Evolutionary conservation across 2,888 invertebrate species (phyloP), one percentile per base, ranked within the genome.

Genomic region (Drosophila eohydei): DNA sequence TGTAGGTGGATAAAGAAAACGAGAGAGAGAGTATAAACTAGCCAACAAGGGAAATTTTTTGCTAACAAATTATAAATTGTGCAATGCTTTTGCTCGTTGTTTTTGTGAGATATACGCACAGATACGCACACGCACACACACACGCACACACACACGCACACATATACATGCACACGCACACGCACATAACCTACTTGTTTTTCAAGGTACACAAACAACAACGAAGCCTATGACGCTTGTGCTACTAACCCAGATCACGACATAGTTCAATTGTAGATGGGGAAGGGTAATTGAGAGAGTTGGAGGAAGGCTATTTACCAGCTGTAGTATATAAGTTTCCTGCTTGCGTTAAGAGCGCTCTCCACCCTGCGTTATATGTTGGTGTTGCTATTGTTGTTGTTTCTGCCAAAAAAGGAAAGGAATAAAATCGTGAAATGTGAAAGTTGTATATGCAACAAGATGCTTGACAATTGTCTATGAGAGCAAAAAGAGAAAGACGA

Each of bases 361-460:
- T 51, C 12, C 36, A 71, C 71, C 43, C 50, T 55, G 48, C 21
- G n/a, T 21, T 16, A 12, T 51, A 26, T 41, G 40, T 5, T 28
- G n/a, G 14, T 38, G 14, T 34, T 75, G 12, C 48, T 50, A 1
- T 50, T 59, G 32, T 55, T 63, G 44, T 54, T 54, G 41, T 50
- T 48, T 44, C 21, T 71, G 78, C 54, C 71, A 72, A 75, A 58
- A 75, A 62, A 54, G 68, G 79, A 84, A 88, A 81, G 86, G 81
- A 78, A 86, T 69, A 38, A 68, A 50, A 32, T 58, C 40, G n/a
- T 59, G 30, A 68, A 71, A 67, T 76, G 74, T 73, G 74, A 71
- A 73, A 71, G 73, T 73, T 78, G 60, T 38, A 21, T 55, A 58
- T 62, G 36, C 61, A 54, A 67, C 51, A 43, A 64, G 34, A 48